phyloP scores from a whole-genome alignment of 2,888 invertebrate genomes.

The Amphipoea oculea region DNA sequence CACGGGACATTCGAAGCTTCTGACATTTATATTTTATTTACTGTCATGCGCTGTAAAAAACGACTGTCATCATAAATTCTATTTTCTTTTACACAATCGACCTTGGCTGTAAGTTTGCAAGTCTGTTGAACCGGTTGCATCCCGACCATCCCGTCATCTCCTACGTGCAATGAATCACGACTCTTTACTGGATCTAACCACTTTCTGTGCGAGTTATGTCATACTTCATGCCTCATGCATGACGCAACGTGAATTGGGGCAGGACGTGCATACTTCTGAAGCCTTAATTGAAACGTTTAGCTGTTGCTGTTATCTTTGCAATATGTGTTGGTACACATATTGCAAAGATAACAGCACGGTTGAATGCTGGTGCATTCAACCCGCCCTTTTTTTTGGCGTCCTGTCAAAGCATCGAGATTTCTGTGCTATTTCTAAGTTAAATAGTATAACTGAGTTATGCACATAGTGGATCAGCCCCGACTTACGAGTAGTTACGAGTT shows the following conservation, averaged over 20 bases:
- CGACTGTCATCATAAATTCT: slow-evolving; percentile 21
- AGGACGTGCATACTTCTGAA: slow-evolving; percentile 19
- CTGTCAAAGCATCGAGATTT: not conserved
- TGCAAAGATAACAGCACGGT: too few species aligned
- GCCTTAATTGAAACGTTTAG: slow-evolving; percentile 1
- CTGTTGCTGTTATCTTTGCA: not conserved
- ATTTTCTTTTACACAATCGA: slow-evolving; percentile 36
- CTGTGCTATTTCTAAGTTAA: not conserved
- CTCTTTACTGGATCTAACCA: slow-evolving; percentile 39
- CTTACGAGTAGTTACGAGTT: too few species aligned
- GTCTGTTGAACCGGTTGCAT: slow-evolving; percentile 51
- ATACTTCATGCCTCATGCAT: not conserved
- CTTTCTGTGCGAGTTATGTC: slow-evolving; percentile 8
- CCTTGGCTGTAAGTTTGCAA: slow-evolving; percentile 38
- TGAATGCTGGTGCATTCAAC: too few species aligned
- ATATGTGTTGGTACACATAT: too few species aligned
- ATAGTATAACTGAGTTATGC: not conserved
- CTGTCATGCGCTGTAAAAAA: slow-evolving; percentile 8
- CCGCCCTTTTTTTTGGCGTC: too few species aligned
- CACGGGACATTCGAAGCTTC: not conserved
- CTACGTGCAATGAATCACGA: slow-evolving; percentile 37
- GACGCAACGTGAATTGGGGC: not conserved
- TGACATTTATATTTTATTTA: not conserved
- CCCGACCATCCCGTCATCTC: slow-evolving; percentile 8
- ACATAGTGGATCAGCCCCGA: too few species aligned